A percentile compares a stretch with the other conserved stretches of the same genome.
Evolutionary conservation across 2,113 vertebrate species (phyloP).

Genomic region (Ivindomyrus marchei): DNA sequence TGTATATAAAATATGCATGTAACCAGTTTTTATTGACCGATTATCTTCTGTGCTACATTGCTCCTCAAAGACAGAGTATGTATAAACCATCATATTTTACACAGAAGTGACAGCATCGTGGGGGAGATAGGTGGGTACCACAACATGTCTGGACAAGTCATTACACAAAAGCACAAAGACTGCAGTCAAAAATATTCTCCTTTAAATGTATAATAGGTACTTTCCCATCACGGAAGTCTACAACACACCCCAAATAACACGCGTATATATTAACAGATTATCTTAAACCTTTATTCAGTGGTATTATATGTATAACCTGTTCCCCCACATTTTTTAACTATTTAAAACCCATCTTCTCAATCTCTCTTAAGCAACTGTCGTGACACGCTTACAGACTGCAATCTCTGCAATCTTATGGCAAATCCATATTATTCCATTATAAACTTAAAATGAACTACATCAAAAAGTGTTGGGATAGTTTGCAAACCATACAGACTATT

Average conservation of each 20-base stretch:
- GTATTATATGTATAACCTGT: background rate
- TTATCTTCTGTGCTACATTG: background rate
- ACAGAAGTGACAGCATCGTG: background rate
- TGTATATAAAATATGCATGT: background rate
- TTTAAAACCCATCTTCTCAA: background rate
- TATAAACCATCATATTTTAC: background rate
- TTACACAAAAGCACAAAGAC: background rate
- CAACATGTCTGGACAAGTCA: background rate
- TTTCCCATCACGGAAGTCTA: background rate
- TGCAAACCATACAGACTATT: too few species aligned
- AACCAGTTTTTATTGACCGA: background rate
- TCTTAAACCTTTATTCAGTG: background rate
- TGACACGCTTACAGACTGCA: too few species aligned
- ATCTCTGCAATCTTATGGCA: background rate
- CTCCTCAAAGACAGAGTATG: background rate
- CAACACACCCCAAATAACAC: background rate
- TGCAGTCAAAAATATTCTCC: background rate
- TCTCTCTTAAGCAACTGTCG: too few species aligned
- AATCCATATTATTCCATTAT: too few species aligned
- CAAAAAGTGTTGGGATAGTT: too few species aligned
- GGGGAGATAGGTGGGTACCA: background rate
- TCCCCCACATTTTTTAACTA: background rate
- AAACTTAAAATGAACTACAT: too few species aligned
- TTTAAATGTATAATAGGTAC: background rate
- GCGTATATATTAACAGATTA: background rate